These are phyloP conservation scores for Drosophila niveifrons DNA, from an alignment of 2,888 invertebrate genomes.

Conservation along the genomic window DNA sequence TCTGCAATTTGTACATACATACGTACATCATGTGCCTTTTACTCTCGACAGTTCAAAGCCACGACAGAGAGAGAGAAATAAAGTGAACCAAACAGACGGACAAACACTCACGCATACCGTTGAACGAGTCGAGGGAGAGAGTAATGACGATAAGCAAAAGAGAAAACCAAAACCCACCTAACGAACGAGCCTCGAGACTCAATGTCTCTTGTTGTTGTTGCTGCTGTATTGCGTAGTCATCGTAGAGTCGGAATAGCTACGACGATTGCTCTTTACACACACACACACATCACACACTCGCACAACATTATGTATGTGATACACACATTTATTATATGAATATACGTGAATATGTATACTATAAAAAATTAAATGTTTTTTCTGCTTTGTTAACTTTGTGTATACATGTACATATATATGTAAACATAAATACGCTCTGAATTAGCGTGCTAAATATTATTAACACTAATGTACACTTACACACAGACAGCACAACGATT, in stretches of 20 bases:
- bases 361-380: slow-evolving; percentile 51
- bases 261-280: slow-evolving; percentile 67
- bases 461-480: slow-evolving; percentile 37
- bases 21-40: slow-evolving; percentile 44
- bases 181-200: slow-evolving; percentile 37
- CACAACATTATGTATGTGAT: slow-evolving; percentile 6
- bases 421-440: slow-evolving; percentile 38
- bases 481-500: slow-evolving; percentile 38
- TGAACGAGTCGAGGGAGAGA: slow-evolving; percentile 39
- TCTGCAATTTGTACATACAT: slow-evolving; percentile 27
- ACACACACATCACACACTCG: slow-evolving; percentile 40
- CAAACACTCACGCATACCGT: slow-evolving; percentile 17
- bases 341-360: slow-evolving; percentile 72
- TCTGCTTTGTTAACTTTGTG: slow-evolving; percentile 50
- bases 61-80: slow-evolving; percentile 42
- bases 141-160: slow-evolving; percentile 45
- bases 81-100: slow-evolving; percentile 47
- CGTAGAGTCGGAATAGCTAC: slow-evolving; percentile 70
- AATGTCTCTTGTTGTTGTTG: slow-evolving; percentile 75
- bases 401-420: slow-evolving; percentile 8
- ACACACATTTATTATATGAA: slow-evolving; percentile 78
- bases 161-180: slow-evolving; percentile 60
- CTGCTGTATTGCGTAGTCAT: slow-evolving; percentile 78
- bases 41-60: slow-evolving; percentile 40
- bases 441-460: slow-evolving; percentile 38